Percentiles rank a stretch among this genome's conserved stretches.
Evolutionary conservation across 1,140 invertebrate species (phyloP).

Genomic region (Brachionus plicatilis): DNA sequence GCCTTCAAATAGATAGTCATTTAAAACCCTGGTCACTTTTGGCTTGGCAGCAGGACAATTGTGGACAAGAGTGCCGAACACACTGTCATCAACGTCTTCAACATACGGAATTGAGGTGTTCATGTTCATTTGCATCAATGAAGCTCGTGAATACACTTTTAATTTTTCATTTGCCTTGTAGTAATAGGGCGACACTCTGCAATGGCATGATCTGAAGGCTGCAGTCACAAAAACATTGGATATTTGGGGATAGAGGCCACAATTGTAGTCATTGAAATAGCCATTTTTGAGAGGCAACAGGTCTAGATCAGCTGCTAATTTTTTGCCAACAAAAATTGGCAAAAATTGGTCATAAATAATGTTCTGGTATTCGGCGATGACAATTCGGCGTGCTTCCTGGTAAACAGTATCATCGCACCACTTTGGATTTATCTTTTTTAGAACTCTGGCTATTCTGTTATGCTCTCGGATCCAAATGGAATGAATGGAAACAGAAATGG

Average conservation of each 20-base stretch:
- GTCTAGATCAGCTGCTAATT: background rate
- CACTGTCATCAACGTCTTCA: background rate
- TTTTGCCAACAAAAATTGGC: conserved; percentile 75
- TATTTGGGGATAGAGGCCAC: background rate
- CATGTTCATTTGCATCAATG: background rate
- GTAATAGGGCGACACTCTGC: background rate
- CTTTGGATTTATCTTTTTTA: conserved; percentile 41
- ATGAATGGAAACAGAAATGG: conserved; percentile 60
- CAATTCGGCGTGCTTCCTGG: conserved; percentile 75
- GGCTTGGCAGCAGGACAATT: background rate
- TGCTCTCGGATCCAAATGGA: conserved; percentile 62
- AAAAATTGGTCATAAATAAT: conserved; percentile 90
- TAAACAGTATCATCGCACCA: conserved; percentile 46
- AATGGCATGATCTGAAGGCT: conserved; percentile 4
- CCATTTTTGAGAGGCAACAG: background rate
- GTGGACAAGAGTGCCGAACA: background rate
- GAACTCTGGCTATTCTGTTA: conserved; percentile 44
- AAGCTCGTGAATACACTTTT: background rate
- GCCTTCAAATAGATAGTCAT: background rate
- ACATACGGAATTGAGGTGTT: background rate
- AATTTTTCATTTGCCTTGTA: background rate
- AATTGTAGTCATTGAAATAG: conserved; percentile 41
- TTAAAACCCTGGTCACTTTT: background rate
- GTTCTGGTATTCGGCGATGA: conserved; percentile 82
- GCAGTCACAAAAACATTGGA: conserved; percentile 27